Evolutionary conservation across 2,888 invertebrate genomes (phyloP), one percentile per base, ranked within the genome.

Genomic region (Noctua comes): DNA sequence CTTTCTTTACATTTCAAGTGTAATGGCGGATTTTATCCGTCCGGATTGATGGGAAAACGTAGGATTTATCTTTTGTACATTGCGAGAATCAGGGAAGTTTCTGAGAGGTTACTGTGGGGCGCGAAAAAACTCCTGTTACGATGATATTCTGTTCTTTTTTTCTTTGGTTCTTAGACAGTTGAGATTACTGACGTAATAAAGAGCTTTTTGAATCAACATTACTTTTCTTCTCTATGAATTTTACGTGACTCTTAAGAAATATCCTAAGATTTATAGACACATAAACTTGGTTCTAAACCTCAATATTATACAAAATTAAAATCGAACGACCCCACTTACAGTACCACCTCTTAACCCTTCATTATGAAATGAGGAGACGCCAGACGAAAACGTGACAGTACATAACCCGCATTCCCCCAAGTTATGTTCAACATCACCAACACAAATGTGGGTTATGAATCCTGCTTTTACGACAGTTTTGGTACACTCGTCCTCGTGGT

Each of bases 381-480:
- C 77, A 79, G 86, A 88, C 86, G 86, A 82, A 88, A 88, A 84
- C 91, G 86, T 88, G 88, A 86, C 87, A 86, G 77, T 80, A 81
- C 87, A 89, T 91, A 90, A 89, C 89, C 89, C 74, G 87, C 84
- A 89, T 90, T 79, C 74, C 51, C 72, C 73, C 68, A 76, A 83
- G 76, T 85, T 81, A 77, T 80, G 66, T 77, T 70, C 69, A 78
- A 82, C 80, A 80, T 83, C 79, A 84, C 78, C 84, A 83, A 83
- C 84, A 83, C 85, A 88, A 88, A 90, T 89, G 90, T 88, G 83
- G 85, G 87, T 83, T 89, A 88, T 86, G 90, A 89, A 89, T 88
- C 88, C 86, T 83, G 85, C 86, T 87, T 91, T 92, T 91, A 91
- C 91, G 91, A 91, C 86, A 89, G 85, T 89, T 86, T 84, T 62